These are phyloP conservation scores for Nemapogon koenigi DNA, from an alignment of 2,888 invertebrate species.

Conservation along the genomic window DNA sequence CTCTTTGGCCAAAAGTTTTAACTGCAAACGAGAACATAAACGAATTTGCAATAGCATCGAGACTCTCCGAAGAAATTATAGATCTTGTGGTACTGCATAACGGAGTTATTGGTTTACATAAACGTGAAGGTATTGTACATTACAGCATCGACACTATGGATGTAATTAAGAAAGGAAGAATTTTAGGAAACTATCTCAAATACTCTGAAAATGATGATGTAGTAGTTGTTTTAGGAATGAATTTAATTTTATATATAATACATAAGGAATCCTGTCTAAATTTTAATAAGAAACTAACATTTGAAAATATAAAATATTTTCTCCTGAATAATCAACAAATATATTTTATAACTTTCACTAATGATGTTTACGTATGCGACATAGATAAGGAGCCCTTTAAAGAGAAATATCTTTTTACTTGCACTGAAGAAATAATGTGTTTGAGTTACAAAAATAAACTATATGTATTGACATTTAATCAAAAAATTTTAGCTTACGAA, in stretches of 20 bases:
- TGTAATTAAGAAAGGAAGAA: constrained; percentile 18
- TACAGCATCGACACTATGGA: constrained; percentile 32
- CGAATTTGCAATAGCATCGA: constrained; percentile 35
- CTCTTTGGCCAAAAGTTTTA: constrained; percentile 32
- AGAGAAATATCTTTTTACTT: constrained; percentile 17
- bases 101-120: constrained; percentile 35
- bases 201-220: constrained; percentile 31
- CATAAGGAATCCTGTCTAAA: constrained; percentile 21
- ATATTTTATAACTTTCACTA: constrained; percentile 27
- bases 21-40: constrained; percentile 28
- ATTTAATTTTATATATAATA: constrained; percentile 27
- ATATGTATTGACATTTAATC: constrained; percentile 28
- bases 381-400: constrained; percentile 19
- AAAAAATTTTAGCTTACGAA: constrained; percentile 26
- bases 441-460: constrained; percentile 26
- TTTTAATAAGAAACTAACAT: constrained; percentile 20
- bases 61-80: constrained; percentile 27
- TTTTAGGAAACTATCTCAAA: constrained; percentile 29
- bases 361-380: constrained; percentile 28
- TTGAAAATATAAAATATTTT: constrained; percentile 30
- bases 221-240: constrained; percentile 24
- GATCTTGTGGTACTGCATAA: constrained; percentile 27
- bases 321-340: constrained; percentile 23
- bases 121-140: constrained; percentile 27
- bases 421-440: constrained; percentile 27